Percentiles rank a stretch among this genome's conserved stretches.
Evolutionary conservation across 2,113 vertebrate genomes (phyloP).

Genomic region (Actinemys pallida): DNA sequence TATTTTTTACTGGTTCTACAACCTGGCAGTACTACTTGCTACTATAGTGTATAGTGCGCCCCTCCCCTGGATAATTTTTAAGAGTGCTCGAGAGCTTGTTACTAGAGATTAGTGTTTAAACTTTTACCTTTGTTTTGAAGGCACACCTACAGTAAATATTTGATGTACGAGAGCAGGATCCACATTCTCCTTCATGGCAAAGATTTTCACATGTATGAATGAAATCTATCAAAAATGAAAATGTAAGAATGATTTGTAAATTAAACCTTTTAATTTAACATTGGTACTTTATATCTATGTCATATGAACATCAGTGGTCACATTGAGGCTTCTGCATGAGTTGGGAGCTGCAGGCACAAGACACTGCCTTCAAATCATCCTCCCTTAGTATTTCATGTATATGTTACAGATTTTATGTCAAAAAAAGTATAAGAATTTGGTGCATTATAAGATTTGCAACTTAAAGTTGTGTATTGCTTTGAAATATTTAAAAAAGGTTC

Average conservation of each 20-base stretch:
- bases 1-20: neutral
- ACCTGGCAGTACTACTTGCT: neutral
- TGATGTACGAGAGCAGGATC: conserved; percentile 92
- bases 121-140: conserved; percentile 91
- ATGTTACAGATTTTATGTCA: neutral
- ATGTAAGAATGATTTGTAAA: neutral
- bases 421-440: neutral
- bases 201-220: conserved; percentile 93
- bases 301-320: neutral
- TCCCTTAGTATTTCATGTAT: neutral
- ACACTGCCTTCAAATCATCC: neutral
- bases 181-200: conserved; percentile 95
- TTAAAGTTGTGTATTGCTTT: neutral
- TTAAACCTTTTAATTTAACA: neutral
- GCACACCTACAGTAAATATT: conserved; percentile 93
- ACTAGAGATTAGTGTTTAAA: neutral
- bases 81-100: neutral
- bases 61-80: neutral
- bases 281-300: neutral
- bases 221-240: conserved; percentile 80
- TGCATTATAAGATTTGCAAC: neutral
- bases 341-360: neutral
- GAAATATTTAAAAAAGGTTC: neutral
- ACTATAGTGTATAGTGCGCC: neutral
- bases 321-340: neutral